These are phyloP conservation scores for Rhopalosiphum padi DNA, from an alignment of 1,140 invertebrate species.

Conservation along the genomic window DNA sequence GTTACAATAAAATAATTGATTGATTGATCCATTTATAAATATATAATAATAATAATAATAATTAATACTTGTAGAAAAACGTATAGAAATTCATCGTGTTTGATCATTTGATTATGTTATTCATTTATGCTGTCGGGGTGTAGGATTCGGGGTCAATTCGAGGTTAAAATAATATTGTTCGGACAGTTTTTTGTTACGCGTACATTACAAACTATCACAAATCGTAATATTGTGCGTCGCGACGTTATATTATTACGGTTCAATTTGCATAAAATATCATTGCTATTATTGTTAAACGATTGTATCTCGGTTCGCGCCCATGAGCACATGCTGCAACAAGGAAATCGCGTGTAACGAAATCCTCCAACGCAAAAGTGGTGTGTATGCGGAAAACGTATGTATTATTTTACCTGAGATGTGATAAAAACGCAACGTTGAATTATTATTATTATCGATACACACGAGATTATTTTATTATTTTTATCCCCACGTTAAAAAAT, in stretches of 20 bases:
- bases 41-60: background rate
- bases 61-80: background rate
- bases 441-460: conserved; percentile 32
- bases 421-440: conserved; percentile 21
- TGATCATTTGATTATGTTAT: background rate
- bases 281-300: conserved; percentile 17
- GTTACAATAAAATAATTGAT: background rate
- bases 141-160: background rate
- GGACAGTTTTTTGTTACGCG: background rate
- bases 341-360: conserved; percentile 35
- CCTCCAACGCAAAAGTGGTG: background rate
- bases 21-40: background rate
- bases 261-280: conserved; percentile 30
- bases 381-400: background rate
- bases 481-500: background rate
- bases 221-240: conserved; percentile 30
- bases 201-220: background rate
- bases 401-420: background rate
- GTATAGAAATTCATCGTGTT: background rate
- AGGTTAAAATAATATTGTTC: conserved; percentile 13
- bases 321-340: background rate
- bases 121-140: background rate
- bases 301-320: background rate
- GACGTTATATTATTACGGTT: background rate
- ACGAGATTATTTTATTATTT: conserved; percentile 19